phyloP scores from a whole-genome alignment of 2,888 invertebrate genomes.

The Acanthosepion pharaonis region DNA sequence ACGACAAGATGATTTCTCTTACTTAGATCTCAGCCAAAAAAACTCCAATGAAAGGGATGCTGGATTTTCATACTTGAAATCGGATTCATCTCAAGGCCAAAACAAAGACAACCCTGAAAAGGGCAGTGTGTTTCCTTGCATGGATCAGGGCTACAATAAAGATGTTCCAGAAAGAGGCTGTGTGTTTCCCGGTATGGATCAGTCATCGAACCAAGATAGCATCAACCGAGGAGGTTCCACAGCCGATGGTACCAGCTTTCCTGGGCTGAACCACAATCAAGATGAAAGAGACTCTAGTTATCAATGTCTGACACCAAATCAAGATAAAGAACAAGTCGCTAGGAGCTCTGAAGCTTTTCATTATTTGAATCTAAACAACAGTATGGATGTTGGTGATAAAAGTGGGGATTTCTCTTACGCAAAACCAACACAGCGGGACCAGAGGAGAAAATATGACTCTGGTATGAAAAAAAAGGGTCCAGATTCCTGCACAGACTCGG shows the following conservation, averaged over 20 bases:
- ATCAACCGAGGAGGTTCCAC: not conserved
- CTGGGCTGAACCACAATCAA: constrained; percentile 6
- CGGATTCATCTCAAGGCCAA: not conserved
- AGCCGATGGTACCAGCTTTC: not conserved
- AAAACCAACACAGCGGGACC: not conserved
- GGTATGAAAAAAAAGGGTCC: constrained; percentile 24
- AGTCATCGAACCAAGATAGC: not conserved
- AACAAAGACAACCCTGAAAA: not conserved
- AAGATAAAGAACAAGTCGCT: not conserved
- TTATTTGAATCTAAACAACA: not conserved
- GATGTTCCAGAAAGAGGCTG: not conserved
- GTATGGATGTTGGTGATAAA: not conserved
- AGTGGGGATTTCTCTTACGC: not conserved
- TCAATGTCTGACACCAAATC: not conserved
- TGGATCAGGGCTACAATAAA: constrained; percentile 24
- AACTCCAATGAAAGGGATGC: not conserved
- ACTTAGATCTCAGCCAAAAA: constrained; percentile 16
- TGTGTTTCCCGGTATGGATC: constrained; percentile 36
- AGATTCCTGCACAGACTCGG: not conserved
- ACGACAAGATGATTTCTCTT: not conserved
- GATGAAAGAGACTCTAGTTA: not conserved
- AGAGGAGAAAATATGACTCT: constrained; percentile 16
- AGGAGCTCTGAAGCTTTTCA: not conserved
- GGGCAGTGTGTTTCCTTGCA: not conserved
- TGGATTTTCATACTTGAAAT: not conserved